Percentiles rank a stretch among this genome's conserved stretches.
Evolutionary conservation across 2,797 vertebrate species (phyloP).

Genomic region (Propithecus perrieri): DNA sequence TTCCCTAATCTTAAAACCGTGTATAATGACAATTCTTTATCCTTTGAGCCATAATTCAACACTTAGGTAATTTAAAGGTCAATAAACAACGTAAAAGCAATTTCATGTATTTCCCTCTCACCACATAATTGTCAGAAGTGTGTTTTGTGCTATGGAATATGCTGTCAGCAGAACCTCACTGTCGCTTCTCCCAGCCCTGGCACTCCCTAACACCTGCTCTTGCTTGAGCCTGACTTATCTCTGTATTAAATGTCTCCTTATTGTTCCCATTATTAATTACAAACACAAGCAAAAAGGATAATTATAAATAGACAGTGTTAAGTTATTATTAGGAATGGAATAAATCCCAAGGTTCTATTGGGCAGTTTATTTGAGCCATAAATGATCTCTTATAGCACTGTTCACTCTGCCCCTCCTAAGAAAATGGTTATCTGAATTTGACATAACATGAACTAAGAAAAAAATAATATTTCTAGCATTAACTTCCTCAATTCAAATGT

Average conservation of each 20-base stretch:
- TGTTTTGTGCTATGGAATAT: not conserved
- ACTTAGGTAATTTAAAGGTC: not conserved
- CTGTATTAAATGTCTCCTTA: not conserved
- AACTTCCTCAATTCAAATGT: not conserved
- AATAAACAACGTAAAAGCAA: not conserved
- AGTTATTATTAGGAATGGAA: not conserved
- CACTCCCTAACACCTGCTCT: not conserved
- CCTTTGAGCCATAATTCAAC: not conserved
- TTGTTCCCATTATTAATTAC: not conserved
- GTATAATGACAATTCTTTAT: not conserved
- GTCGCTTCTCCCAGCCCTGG: fast-evolving
- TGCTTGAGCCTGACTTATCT: not conserved
- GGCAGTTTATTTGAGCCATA: not conserved
- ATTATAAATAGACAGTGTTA: not conserved
- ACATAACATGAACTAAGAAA: not conserved
- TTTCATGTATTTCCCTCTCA: not conserved
- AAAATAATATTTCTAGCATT: not conserved
- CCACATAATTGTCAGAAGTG: not conserved
- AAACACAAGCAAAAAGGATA: not conserved
- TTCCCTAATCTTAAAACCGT: not conserved
- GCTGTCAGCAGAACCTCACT: not conserved
- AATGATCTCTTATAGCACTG: not conserved
- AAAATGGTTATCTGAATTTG: not conserved
- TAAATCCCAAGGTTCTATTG: not conserved
- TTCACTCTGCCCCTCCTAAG: not conserved